phyloP scores from a whole-genome alignment of 2,797 vertebrate species.

The Serranus cabrilla region DNA sequence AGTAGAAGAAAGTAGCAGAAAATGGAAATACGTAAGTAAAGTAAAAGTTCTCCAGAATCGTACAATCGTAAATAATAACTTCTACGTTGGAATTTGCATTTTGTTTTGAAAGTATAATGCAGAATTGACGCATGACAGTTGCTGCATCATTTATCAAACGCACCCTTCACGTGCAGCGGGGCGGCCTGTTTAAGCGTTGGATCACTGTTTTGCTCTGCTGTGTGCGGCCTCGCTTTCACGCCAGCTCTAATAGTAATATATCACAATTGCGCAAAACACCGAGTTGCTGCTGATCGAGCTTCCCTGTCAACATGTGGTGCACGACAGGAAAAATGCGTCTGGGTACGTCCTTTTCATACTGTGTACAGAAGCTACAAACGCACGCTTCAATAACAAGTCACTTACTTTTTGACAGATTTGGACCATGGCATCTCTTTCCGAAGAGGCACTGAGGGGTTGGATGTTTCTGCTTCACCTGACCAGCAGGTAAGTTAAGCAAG shows the following conservation, averaged over 20 bases:
- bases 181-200: neutral
- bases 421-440: neutral
- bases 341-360: neutral
- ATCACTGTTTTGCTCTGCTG: neutral
- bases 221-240: neutral
- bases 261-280: neutral
- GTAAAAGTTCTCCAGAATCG: no score
- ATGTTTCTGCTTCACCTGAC: neutral
- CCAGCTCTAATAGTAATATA: neutral
- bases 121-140: neutral
- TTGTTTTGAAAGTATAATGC: neutral
- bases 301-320: no score
- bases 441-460: neutral
- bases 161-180: neutral
- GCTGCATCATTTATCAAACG: neutral
- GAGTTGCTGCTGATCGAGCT: no score
- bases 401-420: neutral
- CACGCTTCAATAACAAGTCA: neutral
- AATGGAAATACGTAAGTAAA: no score
- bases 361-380: neutral
- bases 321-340: no score
- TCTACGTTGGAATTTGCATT: no score
- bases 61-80: no score
- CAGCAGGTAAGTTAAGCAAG: neutral
- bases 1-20: no score